A percentile compares a stretch with the other conserved stretches of the same genome.
phyloP scores from a whole-genome alignment of 2,113 vertebrate genomes.

The Plotosus lineatus region DNA sequence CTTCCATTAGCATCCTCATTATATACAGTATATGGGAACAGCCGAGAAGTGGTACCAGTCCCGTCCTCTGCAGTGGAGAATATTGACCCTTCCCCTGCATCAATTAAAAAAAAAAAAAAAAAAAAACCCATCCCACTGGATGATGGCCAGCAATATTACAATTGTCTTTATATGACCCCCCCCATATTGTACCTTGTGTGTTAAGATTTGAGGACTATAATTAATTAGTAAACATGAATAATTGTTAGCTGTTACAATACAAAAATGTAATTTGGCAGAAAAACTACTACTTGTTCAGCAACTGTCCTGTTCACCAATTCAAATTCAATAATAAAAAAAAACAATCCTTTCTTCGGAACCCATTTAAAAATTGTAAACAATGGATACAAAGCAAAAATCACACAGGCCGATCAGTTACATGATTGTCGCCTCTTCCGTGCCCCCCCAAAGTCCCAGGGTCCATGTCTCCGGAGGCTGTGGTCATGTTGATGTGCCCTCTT shows the following conservation, averaged over 20 bases:
- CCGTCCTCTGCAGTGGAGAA: not conserved
- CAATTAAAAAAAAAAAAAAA: too few relatives aligned
- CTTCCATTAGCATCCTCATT: not conserved
- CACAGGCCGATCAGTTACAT: constrained; percentile 47
- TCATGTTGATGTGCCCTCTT: constrained; percentile 32
- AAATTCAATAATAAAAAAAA: constrained; percentile 21
- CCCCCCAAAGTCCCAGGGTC: not conserved
- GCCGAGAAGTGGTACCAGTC: not conserved
- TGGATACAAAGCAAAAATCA: constrained; percentile 30
- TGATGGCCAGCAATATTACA: not conserved
- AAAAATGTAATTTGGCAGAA: constrained; percentile 37
- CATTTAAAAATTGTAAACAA: constrained; percentile 33
- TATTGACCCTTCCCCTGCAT: too few relatives aligned
- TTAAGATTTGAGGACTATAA: not conserved
- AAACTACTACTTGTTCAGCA: constrained; percentile 3
- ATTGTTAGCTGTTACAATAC: not conserved
- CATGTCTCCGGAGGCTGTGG: constrained; percentile 14
- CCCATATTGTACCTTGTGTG: not conserved
- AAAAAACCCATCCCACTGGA: too few relatives aligned
- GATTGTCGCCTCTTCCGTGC: constrained; percentile 12
- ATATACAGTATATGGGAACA: not conserved
- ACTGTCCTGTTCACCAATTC: constrained; percentile 3
- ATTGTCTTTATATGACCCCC: not conserved
- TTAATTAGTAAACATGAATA: not conserved
- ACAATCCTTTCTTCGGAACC: constrained; percentile 23